phyloP scores from a whole-genome alignment of 2,113 vertebrate species.

The Promerops cafer region DNA sequence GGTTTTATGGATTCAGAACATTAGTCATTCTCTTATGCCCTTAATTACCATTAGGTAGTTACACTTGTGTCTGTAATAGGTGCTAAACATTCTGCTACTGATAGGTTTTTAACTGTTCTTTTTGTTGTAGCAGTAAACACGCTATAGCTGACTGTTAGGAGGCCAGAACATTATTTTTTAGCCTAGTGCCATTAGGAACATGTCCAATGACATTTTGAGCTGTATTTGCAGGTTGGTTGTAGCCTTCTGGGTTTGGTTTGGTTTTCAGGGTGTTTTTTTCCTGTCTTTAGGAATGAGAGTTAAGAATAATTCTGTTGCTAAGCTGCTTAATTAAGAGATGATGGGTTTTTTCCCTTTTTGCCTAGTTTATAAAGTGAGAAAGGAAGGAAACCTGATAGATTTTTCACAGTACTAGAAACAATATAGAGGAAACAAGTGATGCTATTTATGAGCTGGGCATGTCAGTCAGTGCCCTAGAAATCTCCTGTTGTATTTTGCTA shows the following conservation, averaged over 20 bases:
- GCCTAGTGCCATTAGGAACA: background rate
- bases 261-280: background rate
- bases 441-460: background rate
- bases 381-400: background rate
- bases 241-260: background rate
- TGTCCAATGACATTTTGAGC: background rate
- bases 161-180: background rate
- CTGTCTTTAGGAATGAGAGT: background rate
- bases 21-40: constrained; percentile 54
- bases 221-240: background rate
- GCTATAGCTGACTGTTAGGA: background rate
- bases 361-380: background rate
- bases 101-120: constrained; percentile 49
- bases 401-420: background rate
- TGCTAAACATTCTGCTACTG: constrained; percentile 18
- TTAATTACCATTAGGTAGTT: constrained; percentile 56
- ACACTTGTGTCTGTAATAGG: constrained; percentile 34
- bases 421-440: background rate
- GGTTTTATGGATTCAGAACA: constrained; percentile 41
- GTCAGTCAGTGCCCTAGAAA: background rate
- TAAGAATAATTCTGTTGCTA: background rate
- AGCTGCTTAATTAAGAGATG: background rate
- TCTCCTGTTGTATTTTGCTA: background rate
- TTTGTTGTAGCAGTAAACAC: constrained; percentile 21
- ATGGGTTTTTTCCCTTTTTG: background rate